A percentile compares a stretch with the other conserved stretches of the same genome.
These are phyloP conservation scores for Vulpes vulpes DNA, from an alignment of 2,113 vertebrate genomes.

Conservation along the genomic window DNA sequence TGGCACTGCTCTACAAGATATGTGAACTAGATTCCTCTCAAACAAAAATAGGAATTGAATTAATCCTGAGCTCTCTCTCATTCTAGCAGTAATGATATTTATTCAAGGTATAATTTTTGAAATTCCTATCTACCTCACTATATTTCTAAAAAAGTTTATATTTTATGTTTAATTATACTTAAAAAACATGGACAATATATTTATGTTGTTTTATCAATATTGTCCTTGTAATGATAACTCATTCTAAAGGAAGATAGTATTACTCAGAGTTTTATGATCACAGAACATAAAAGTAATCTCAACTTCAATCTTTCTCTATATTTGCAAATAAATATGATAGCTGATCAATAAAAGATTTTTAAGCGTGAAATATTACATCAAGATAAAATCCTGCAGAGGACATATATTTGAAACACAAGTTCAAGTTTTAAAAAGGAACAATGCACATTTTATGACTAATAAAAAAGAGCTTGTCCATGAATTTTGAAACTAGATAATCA, in stretches of 20 bases:
- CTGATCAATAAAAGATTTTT: conserved; percentile 68
- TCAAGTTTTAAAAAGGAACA: not conserved
- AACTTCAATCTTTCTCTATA: not conserved
- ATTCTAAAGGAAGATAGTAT: conserved; percentile 63
- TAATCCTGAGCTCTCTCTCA: not conserved
- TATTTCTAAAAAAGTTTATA: conserved; percentile 55
- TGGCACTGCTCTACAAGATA: conserved; percentile 28
- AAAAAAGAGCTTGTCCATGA: not conserved
- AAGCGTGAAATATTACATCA: conserved; percentile 36
- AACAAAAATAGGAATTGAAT: conserved; percentile 54
- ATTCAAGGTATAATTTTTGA: conserved; percentile 16
- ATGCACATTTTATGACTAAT: not conserved
- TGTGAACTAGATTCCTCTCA: conserved; percentile 48
- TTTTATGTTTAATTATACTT: conserved; percentile 70
- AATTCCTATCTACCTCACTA: not conserved
- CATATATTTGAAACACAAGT: not conserved
- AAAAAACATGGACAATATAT: conserved; percentile 3
- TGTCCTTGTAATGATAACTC: conserved; percentile 58
- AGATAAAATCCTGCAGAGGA: not conserved
- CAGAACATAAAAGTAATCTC: conserved; percentile 56
- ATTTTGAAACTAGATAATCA: conserved; percentile 28
- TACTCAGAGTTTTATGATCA: conserved; percentile 47
- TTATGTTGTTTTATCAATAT: conserved; percentile 62
- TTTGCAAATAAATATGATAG: conserved; percentile 62
- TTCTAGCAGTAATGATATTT: conserved; percentile 44